phyloP scores from a whole-genome alignment of 2,113 vertebrate genomes.

The Onychostruthus taczanowskii region DNA sequence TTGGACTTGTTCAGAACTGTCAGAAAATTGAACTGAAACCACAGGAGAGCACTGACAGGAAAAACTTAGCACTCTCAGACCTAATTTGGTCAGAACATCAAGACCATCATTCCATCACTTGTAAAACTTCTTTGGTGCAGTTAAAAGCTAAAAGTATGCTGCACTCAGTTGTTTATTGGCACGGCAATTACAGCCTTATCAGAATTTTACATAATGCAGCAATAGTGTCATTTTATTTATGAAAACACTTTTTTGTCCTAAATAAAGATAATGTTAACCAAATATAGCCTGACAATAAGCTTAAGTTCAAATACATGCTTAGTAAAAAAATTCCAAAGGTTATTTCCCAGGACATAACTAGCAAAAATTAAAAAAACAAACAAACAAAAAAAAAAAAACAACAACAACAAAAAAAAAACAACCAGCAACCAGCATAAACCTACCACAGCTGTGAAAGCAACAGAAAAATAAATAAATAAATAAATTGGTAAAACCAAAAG shows the following conservation, averaged over 20 bases:
- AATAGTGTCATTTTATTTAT: not conserved
- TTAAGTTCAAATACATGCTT: not conserved
- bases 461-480: not conserved
- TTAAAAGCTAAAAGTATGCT: not conserved
- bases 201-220: not conserved
- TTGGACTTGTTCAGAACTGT: not conserved
- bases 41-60: not conserved
- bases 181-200: not conserved
- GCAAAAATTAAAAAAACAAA: not conserved
- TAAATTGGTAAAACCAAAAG: not conserved
- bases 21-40: slow-evolving; percentile 33
- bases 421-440: not conserved
- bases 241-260: not conserved
- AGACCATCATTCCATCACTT: not conserved
- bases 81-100: not conserved
- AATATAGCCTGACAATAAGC: not conserved
- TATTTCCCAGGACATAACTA: not conserved
- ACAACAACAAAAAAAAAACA: not conserved
- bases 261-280: not conserved
- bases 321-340: not conserved
- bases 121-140: not conserved
- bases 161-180: not conserved
- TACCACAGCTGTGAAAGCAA: not conserved
- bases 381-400: not conserved
- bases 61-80: not conserved